Conservation (phyloP, 2,888 invertebrate species). For the Incurvaria masculella region DNA sequence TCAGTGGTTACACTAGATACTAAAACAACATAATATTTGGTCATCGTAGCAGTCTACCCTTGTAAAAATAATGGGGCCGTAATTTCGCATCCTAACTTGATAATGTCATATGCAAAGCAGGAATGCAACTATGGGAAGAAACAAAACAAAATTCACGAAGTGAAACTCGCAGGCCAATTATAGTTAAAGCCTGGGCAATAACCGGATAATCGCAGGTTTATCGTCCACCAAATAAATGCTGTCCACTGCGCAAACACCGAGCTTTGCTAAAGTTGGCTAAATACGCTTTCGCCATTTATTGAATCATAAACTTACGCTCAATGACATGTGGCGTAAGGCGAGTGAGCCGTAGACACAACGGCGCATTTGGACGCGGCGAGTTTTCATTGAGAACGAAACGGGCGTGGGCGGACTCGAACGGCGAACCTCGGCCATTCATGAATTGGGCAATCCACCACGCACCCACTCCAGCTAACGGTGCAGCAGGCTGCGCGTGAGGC, state of each 20-base stretch:
- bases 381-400: constrained; percentile 35
- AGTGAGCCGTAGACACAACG: constrained; percentile 32
- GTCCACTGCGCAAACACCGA: not conserved
- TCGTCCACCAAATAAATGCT: not conserved
- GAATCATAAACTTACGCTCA: constrained; percentile 22
- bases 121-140: no score
- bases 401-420: constrained; percentile 36
- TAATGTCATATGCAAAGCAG: no score
- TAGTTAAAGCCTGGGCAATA: no score
- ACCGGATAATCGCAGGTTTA: no score
- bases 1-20: no score
- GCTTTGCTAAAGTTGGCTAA: no score
- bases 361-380: constrained; percentile 34
- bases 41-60: no score
- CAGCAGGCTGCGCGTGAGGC: not conserved
- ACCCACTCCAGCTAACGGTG: constrained; percentile 5
- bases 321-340: constrained; percentile 34
- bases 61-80: no score
- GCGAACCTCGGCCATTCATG: constrained; percentile 43
- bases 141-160: no score
- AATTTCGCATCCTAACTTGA: no score
- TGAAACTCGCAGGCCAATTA: no score
- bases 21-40: no score
- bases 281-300: not conserved
- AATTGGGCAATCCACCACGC: constrained; percentile 34